phyloP scores from a whole-genome alignment of 1,140 invertebrate species.

The Probaryconus sp. region DNA sequence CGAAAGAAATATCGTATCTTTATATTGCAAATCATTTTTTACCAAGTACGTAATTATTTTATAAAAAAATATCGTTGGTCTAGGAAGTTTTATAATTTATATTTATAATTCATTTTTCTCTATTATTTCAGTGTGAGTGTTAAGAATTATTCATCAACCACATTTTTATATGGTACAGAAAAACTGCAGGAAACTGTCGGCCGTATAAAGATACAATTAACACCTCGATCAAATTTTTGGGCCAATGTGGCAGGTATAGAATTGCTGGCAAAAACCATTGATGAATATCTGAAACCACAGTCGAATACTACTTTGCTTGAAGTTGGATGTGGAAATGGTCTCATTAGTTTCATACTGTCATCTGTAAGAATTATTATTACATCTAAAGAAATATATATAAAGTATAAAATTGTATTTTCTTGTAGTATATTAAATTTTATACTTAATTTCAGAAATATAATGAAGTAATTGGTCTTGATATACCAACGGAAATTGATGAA shows the following conservation, averaged over 20 bases:
- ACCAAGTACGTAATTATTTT: constrained; percentile 64
- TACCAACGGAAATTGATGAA: constrained; percentile 72
- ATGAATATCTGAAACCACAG: constrained; percentile 65
- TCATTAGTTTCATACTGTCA: constrained; percentile 72
- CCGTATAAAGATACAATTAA: constrained; percentile 68
- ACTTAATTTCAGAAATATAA: constrained; percentile 69
- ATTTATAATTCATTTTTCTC: background rate
- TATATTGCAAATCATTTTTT: constrained; percentile 71
- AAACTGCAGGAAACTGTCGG: constrained; percentile 70
- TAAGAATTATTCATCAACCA: constrained; percentile 50
- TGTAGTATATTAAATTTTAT: background rate
- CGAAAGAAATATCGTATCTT: constrained; percentile 71
- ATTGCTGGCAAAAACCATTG: constrained; percentile 68
- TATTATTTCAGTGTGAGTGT: constrained; percentile 5
- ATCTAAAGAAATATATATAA: constrained; percentile 17
- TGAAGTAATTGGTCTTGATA: constrained; percentile 72
- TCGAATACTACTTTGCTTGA: constrained; percentile 72
- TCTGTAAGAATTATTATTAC: constrained; percentile 61
- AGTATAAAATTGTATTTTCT: background rate
- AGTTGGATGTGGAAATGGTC: constrained; percentile 74
- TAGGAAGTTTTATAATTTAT: background rate
- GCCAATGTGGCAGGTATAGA: constrained; percentile 70
- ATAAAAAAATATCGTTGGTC: background rate
- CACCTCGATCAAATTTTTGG: constrained; percentile 75
- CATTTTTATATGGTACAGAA: constrained; percentile 71